These are phyloP conservation scores for Platycheirus albimanus DNA, from an alignment of 2,888 invertebrate species.

Conservation along the genomic window DNA sequence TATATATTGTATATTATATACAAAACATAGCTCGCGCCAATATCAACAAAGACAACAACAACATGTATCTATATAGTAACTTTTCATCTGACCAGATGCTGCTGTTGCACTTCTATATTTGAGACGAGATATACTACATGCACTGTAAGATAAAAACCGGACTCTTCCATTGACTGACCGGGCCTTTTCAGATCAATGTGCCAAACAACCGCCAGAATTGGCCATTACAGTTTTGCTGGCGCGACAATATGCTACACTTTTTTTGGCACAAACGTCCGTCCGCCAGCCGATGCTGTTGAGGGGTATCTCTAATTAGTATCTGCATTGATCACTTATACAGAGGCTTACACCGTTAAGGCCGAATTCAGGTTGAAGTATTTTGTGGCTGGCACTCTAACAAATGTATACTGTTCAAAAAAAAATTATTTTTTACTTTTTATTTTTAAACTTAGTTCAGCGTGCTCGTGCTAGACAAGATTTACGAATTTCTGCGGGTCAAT, in stretches of 20 bases:
- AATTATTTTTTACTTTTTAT: background rate
- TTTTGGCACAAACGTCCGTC: conserved; percentile 37
- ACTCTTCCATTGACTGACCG: conserved; percentile 38
- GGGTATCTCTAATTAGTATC: conserved; percentile 45
- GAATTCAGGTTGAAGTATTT: conserved; percentile 24
- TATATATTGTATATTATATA: too few relatives aligned
- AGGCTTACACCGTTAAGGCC: conserved; percentile 13
- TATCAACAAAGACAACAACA: conserved; percentile 15
- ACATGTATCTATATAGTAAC: background rate
- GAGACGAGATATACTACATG: conserved; percentile 1
- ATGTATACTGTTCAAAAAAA: conserved; percentile 6
- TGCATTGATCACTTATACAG: conserved; percentile 19
- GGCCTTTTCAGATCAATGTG: background rate
- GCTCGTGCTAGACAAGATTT: too few relatives aligned
- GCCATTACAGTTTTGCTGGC: conserved; percentile 32
- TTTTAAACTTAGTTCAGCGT: too few relatives aligned
- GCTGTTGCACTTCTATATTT: conserved; percentile 43
- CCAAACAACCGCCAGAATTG: conserved; percentile 10
- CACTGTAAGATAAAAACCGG: conserved; percentile 40
- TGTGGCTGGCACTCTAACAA: background rate
- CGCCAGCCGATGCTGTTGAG: background rate
- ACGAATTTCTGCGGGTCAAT: too few relatives aligned
- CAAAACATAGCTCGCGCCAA: conserved; percentile 33
- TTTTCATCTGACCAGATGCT: conserved; percentile 26
- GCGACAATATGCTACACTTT: conserved; percentile 53